Evolutionary conservation across 1,140 invertebrate species (phyloP).

Genomic region (Conus ventricosus): DNA sequence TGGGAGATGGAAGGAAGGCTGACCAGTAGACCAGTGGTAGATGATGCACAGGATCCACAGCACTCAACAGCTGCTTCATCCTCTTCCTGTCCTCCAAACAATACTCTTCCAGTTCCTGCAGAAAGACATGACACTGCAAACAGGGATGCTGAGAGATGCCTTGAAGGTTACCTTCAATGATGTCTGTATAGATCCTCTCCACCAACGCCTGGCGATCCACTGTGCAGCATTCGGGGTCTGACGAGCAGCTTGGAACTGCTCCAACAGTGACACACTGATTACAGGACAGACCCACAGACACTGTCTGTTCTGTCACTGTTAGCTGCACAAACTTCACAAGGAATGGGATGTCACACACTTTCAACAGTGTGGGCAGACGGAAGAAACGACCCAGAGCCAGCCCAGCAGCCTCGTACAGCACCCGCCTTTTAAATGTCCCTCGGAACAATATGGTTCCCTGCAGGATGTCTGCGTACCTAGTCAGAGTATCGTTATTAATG

Average conservation of each 20-base stretch:
- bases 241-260: not conserved
- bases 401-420: conserved; percentile 14
- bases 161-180: not conserved
- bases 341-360: conserved; percentile 17
- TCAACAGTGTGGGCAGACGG: not conserved
- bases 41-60: conserved; percentile 5
- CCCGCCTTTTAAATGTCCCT: not conserved
- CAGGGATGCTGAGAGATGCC: not conserved
- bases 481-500: not conserved
- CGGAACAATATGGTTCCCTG: conserved; percentile 8
- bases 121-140: not conserved
- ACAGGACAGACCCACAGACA: not conserved
- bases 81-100: not conserved
- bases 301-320: not conserved
- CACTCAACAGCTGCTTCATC: not conserved
- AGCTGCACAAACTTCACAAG: not conserved
- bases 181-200: not conserved
- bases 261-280: not conserved
- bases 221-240: not conserved
- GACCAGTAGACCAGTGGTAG: conserved; percentile 31
- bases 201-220: not conserved
- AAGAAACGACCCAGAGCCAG: not conserved
- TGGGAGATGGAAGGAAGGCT: not conserved
- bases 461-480: not conserved
- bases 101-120: not conserved